Conservation (phyloP, 2,888 invertebrate genomes). For the Plagiodera versicolora region DNA sequence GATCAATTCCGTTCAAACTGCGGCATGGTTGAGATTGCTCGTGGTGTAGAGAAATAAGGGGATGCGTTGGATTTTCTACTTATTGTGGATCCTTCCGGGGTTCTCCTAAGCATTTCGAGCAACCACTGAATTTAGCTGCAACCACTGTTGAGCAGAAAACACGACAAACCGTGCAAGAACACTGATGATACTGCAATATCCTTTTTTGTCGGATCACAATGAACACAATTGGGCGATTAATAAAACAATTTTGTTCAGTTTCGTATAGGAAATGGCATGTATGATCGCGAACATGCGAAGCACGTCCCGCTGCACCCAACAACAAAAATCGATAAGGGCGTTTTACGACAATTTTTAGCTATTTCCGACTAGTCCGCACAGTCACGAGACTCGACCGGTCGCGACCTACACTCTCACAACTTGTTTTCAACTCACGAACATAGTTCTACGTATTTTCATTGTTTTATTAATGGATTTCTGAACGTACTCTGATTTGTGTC, state of each 20-base stretch:
- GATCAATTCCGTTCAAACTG: constrained; percentile 20
- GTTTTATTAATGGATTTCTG: constrained; percentile 21
- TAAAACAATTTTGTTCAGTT: constrained; percentile 24
- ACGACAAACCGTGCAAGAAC: constrained; percentile 38
- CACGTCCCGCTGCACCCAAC: constrained; percentile 50
- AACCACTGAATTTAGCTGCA: constrained; percentile 33
- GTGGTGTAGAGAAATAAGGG: constrained; percentile 1
- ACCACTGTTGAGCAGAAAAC: constrained; percentile 29
- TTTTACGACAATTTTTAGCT: constrained; percentile 41
- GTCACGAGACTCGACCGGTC: constrained; percentile 15
- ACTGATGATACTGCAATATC: constrained; percentile 32
- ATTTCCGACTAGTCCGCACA: constrained; percentile 27
- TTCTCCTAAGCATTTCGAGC: constrained; percentile 29
- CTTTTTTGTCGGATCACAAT: constrained; percentile 21
- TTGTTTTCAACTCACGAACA: constrained; percentile 22
- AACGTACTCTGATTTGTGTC: constrained; percentile 30
- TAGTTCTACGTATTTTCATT: constrained; percentile 16
- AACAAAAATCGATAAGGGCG: constrained; percentile 57
- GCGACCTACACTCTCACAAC: constrained; percentile 23
- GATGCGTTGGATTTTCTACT: constrained; percentile 12
- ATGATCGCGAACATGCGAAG: constrained; percentile 41
- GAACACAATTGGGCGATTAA: constrained; percentile 39
- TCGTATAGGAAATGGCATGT: constrained; percentile 24
- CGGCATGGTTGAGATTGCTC: constrained; percentile 8
- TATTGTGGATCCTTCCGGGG: constrained; percentile 15